These are phyloP conservation scores for Nesometra sesokonis DNA, from an alignment of 35 echinoderm and acorn worm species.

Conservation along the genomic window DNA sequence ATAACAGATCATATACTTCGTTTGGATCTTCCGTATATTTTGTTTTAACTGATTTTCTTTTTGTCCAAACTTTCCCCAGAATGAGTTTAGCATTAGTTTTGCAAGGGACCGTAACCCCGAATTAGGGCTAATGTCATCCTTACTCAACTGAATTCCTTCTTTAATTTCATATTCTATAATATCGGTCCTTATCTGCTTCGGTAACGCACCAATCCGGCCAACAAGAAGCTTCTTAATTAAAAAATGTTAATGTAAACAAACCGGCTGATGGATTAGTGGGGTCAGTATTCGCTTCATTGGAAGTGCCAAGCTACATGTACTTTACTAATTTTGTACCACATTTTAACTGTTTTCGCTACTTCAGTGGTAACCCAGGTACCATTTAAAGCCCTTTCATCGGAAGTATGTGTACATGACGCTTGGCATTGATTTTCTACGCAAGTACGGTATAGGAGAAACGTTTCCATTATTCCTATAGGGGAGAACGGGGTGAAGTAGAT, in stretches of 20 bases:
- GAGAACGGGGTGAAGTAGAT: conserved; percentile 4
- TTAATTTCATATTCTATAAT: not conserved
- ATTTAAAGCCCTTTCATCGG: not conserved
- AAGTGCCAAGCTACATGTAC: not conserved
- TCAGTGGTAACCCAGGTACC: conserved; percentile 4
- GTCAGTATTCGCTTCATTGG: not conserved
- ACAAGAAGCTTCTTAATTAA: not conserved
- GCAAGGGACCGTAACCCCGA: not conserved
- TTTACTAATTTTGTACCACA: not conserved
- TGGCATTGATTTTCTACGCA: not conserved
- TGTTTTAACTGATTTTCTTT: not conserved
- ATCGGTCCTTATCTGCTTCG: not conserved
- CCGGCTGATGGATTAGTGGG: not conserved
- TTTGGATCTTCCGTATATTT: not conserved
- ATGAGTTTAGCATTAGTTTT: conserved; percentile 22
- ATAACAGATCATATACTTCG: not conserved
- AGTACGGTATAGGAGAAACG: conserved; percentile 1
- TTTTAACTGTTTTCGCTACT: too few species aligned
- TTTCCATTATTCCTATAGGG: conserved; percentile 3
- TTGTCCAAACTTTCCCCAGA: conserved; percentile 35
- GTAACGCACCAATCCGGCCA: not conserved
- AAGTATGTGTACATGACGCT: not conserved
- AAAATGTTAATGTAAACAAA: conserved; percentile 7
- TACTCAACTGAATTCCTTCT: not conserved
- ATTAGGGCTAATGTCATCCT: not conserved